Evolutionary conservation across 2,888 invertebrate genomes (phyloP).

Genomic region (Dryobotodes eremita): DNA sequence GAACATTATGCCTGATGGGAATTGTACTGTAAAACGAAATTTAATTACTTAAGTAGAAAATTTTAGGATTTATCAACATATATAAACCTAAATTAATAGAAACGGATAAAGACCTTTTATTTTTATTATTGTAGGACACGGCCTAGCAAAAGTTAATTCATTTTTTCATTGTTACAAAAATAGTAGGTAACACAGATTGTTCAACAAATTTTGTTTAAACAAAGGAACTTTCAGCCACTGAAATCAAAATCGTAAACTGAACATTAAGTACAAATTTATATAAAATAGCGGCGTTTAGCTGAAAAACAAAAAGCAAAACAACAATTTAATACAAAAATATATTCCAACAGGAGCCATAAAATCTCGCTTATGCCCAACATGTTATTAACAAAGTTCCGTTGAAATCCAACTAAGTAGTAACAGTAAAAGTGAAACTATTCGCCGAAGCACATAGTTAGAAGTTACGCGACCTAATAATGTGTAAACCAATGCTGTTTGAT

Average conservation of each 20-base stretch:
- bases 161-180: neutral
- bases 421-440: conserved; percentile 33
- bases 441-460: conserved; percentile 11
- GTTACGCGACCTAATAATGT: conserved; percentile 16
- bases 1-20: neutral
- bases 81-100: no score
- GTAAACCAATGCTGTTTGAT: conserved; percentile 12
- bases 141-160: neutral
- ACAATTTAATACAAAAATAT: conserved; percentile 6
- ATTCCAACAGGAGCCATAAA: conserved; percentile 28
- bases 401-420: conserved; percentile 26
- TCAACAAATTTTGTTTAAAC: neutral
- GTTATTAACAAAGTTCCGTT: conserved; percentile 41
- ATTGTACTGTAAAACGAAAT: neutral
- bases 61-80: neutral
- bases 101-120: neutral
- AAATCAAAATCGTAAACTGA: neutral
- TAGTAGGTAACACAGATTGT: neutral
- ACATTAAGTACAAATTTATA: neutral
- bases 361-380: conserved; percentile 9
- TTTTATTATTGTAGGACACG: neutral
- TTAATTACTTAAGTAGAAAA: neutral
- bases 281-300: neutral
- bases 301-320: neutral
- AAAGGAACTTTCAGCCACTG: neutral